Evolutionary conservation across 2,113 vertebrate species (phyloP), one percentile per base, ranked within the genome.

Genomic region (Anseranas semipalmata): DNA sequence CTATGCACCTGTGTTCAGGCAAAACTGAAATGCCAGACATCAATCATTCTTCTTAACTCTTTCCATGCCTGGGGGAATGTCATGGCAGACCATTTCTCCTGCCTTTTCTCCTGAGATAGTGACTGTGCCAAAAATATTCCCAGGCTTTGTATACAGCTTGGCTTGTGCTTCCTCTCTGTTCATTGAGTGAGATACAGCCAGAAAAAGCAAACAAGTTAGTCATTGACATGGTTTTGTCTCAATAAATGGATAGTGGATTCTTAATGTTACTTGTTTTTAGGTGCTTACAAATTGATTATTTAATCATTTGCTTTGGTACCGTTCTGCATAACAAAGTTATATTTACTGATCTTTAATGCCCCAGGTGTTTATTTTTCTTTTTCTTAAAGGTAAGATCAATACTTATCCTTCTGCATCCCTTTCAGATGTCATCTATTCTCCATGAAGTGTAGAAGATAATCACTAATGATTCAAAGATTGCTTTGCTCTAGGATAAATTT

Each of bases 401-500:
- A 91, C 91, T 89, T 91, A 73, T 85, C 85, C 19, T 93, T 89
- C 62, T 70, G 30, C 24, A 55, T n/a, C 11, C 10, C 19, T 95
- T 93, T 89, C 81, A 89, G 66, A 39, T 95, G 93, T 91, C 82
- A 83, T 91, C 81, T 89, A 10, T 85, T 91, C 39, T 93, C 66
- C 27, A 32, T 41, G 80, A 95, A 85, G 33, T 58, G 21, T 74
- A 43, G 52, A 94, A 78, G 60, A 93, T 82, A 94, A 89, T 89
- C 65, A 48, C 73, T 82, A 75, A 24, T 39, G 77, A 78, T 52
- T 87, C 39, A 63, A 88, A 90, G 79, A 91, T 78, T 77, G 19
- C 56, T 94, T 87, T 60, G 28, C 33, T 75, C 25, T 78, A 71
- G 1, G 6, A 72, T 84, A 91, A 68, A 82, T 87, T 65, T 92